Evolutionary conservation across 2,113 vertebrate genomes (phyloP).

Genomic region (Crotalus helleri): DNA sequence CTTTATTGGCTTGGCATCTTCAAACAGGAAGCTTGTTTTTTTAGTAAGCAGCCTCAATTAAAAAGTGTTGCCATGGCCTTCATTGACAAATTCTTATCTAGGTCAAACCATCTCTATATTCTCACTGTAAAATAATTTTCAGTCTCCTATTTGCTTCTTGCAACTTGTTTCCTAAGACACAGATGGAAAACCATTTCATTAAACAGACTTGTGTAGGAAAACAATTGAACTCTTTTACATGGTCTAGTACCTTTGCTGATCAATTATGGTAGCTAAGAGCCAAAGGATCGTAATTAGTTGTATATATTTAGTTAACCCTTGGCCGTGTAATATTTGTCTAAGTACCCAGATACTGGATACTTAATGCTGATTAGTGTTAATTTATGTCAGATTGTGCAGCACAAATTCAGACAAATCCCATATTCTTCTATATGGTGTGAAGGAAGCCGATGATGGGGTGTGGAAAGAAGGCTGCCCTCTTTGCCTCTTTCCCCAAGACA

Average conservation of each 20-base stretch:
- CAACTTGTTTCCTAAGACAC: constrained; percentile 8
- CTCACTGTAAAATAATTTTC: neutral
- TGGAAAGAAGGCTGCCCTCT: neutral
- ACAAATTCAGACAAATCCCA: neutral
- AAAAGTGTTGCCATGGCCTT: neutral
- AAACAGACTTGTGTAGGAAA: neutral
- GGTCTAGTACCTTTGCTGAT: neutral
- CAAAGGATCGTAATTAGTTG: neutral
- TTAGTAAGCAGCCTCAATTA: constrained; percentile 12
- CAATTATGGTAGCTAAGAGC: neutral
- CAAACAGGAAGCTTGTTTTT: neutral
- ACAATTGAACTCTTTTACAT: neutral
- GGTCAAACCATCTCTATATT: constrained; percentile 7
- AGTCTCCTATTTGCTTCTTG: neutral
- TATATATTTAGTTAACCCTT: neutral
- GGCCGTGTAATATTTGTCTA: neutral
- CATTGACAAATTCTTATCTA: constrained; percentile 6
- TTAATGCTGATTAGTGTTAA: neutral
- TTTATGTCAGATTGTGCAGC: neutral
- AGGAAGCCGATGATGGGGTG: neutral
- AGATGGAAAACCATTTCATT: constrained; percentile 12
- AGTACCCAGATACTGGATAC: neutral
- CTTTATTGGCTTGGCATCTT: neutral
- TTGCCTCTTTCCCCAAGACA: neutral
- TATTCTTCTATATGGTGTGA: neutral